These are phyloP conservation scores for Cerastis leucographa DNA, from an alignment of 2,888 invertebrate genomes.

Conservation along the genomic window DNA sequence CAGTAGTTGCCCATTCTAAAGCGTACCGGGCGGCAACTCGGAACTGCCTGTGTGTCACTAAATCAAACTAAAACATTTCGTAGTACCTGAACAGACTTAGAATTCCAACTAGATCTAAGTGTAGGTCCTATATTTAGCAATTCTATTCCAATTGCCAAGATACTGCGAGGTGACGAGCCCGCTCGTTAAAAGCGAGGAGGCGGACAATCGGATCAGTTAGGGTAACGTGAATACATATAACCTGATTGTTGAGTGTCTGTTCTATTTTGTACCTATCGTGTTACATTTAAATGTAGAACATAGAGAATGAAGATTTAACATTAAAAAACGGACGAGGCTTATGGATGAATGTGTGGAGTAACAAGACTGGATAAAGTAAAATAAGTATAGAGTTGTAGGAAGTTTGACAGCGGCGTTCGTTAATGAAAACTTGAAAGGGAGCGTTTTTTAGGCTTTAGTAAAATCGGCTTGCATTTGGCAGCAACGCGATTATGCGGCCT, in stretches of 20 bases:
- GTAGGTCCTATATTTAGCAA: not conserved
- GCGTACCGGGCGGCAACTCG: too few species aligned
- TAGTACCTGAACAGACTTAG: not conserved
- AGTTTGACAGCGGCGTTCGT: not conserved
- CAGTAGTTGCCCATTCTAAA: too few species aligned
- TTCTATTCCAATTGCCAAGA: not conserved
- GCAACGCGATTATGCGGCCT: too few species aligned
- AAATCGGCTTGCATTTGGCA: too few species aligned
- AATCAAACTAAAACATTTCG: not conserved
- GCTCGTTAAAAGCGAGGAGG: slow-evolving; percentile 3
- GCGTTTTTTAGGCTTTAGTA: too few species aligned
- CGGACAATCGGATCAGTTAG: slow-evolving; percentile 30
- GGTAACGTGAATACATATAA: slow-evolving; percentile 1
- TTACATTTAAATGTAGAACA: not conserved
- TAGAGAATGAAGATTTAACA: too few species aligned
- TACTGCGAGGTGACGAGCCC: not conserved
- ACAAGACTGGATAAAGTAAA: not conserved
- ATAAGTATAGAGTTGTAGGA: not conserved
- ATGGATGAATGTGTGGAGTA: too few species aligned
- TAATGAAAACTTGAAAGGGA: not conserved
- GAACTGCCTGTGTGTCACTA: too few species aligned
- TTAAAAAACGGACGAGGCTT: too few species aligned
- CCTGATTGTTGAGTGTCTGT: not conserved
- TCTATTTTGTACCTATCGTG: not conserved
- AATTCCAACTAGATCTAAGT: not conserved